Evolutionary conservation across 2,797 vertebrate genomes (phyloP).

Genomic region (Spinus pinus): DNA sequence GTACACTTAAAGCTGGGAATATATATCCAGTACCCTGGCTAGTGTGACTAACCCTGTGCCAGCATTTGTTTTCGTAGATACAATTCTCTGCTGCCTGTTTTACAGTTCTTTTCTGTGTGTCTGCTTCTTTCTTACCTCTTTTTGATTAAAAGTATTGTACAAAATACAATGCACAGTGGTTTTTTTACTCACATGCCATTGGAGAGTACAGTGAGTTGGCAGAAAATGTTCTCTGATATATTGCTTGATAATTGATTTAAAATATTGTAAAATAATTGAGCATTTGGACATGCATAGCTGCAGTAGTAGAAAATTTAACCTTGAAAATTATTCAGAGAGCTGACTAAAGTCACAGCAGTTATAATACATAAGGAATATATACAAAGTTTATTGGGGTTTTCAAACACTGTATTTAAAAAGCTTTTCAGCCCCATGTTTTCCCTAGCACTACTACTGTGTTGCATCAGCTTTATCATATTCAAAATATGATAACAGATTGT

Average conservation of each 20-base stretch:
- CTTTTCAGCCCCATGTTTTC: background rate
- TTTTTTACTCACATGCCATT: background rate
- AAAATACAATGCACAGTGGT: background rate
- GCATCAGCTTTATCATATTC: background rate
- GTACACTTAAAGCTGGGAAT: background rate
- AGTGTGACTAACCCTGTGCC: background rate
- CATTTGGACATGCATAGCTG: background rate
- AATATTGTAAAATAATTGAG: background rate
- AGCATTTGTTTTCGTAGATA: background rate
- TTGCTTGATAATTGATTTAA: background rate
- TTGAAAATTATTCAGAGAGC: background rate
- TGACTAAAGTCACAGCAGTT: background rate
- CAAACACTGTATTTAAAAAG: background rate
- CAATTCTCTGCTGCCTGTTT: background rate
- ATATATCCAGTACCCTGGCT: background rate
- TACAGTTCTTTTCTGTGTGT: background rate
- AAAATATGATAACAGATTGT: background rate
- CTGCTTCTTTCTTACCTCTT: background rate
- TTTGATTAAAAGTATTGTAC: background rate
- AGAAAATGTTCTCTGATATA: background rate
- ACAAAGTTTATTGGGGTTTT: background rate
- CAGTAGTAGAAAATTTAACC: background rate
- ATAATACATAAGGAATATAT: background rate
- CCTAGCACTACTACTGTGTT: background rate
- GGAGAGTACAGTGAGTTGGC: background rate